Evolutionary conservation across 53 echinoderm and acorn worm species (phyloP), one percentile per base, ranked within the genome.

Genomic region (Luidia sarsii): DNA sequence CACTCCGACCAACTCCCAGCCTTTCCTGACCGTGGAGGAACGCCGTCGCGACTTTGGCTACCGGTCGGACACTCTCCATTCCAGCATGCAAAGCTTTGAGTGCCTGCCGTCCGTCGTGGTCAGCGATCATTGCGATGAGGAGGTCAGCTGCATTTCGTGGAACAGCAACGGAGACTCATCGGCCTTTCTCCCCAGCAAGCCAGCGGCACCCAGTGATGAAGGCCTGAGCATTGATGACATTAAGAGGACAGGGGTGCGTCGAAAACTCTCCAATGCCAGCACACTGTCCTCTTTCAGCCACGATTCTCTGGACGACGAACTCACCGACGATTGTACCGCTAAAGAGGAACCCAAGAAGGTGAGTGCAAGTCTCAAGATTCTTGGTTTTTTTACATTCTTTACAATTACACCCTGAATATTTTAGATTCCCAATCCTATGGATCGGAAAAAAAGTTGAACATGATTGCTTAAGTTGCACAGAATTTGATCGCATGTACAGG

Each of bases 221-320:
- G 72, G 56, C 52, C 68, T 90, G 37, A 86, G 86, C 15, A 87
- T 86, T 27, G 82, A 77, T 14, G 86, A 87, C 62, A 83, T 87
- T 29, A 51, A 65, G 41, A 49, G 35, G 21, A n/a, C 16, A 11
- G 59, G 50, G 18, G 31, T 50, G 34, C 63, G 63, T 10, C 60
- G 97, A 10, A 97, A 97, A 63, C 82, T 93, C 2, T 97, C 97
- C 5, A 91, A 56, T 36, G 81, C 87, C 36, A 97, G 97, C 50
- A 84, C 93, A 6, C 24, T 86, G 18, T 97, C 97, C 16, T 83
- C 90, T 3, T 63, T 94, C 61, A 97, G 93, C 80, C 75, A 81
- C 23, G 91, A 88, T 50, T 91, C 91, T 1, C 64, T 71, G 15
- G 94, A 94, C 31, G 82, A 91, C n/a, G 91, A 88, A 6, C 73